Percentiles rank a stretch among this genome's conserved stretches.
phyloP scores from a whole-genome alignment of 2,113 vertebrate genomes.

The Pygathrix nemaeus region DNA sequence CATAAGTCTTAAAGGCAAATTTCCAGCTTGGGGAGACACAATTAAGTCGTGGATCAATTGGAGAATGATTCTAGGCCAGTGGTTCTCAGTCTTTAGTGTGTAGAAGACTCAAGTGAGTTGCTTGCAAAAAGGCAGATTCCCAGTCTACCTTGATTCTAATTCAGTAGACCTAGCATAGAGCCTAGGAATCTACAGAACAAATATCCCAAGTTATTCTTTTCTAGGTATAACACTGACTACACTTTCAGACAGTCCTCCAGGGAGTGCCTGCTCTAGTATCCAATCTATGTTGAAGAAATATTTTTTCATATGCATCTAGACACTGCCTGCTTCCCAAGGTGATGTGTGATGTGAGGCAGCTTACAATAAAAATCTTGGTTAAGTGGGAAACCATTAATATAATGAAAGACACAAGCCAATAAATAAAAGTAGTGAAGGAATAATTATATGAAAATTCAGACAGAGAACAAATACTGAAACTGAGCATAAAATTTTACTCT shows the following conservation, averaged over 20 bases:
- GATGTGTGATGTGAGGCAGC: not conserved
- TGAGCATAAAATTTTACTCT: not conserved
- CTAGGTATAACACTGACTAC: accelerated
- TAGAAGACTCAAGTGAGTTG: not conserved
- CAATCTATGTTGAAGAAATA: not conserved
- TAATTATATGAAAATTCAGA: constrained; percentile 14
- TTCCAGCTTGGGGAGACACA: not conserved
- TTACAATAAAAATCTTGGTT: constrained; percentile 9
- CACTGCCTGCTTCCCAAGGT: not conserved
- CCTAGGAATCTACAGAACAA: not conserved
- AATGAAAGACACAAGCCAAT: not conserved
- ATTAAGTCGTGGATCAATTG: not conserved
- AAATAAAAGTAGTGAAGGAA: constrained; percentile 14
- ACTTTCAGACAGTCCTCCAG: not conserved
- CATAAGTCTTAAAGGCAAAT: not conserved
- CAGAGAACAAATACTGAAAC: not conserved
- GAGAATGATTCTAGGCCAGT: not conserved
- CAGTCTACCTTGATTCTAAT: not conserved
- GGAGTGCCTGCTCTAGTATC: not conserved
- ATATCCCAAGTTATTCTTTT: not conserved
- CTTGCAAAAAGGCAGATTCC: not conserved
- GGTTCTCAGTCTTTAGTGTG: not conserved
- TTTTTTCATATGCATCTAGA: not conserved
- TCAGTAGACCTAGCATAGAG: not conserved
- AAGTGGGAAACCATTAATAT: not conserved